Conservation (phyloP, 2,888 invertebrate species). For the Cartodere bifasciata region DNA sequence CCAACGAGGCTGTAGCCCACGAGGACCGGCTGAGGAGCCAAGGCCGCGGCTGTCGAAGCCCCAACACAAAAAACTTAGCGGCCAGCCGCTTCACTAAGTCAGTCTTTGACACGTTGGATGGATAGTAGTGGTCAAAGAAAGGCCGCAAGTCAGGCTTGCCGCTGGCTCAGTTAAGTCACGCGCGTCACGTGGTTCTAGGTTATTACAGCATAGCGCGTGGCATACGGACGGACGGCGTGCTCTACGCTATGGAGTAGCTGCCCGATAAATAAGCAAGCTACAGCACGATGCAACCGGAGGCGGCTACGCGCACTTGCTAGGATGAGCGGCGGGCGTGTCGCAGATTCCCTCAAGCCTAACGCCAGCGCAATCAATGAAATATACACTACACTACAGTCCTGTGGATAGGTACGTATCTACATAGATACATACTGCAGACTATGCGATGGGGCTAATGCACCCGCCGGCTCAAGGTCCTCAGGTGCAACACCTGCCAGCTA, state of each 20-base stretch:
- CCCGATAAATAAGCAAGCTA: conserved; percentile 37
- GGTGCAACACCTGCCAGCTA: too few relatives aligned
- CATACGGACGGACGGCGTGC: conserved; percentile 13
- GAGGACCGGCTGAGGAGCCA: conserved; percentile 35
- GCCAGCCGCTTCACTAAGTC: conserved; percentile 8
- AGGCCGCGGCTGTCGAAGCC: conserved; percentile 29
- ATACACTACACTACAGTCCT: conserved; percentile 30
- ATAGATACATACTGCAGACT: neutral
- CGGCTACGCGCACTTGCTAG: conserved; percentile 35
- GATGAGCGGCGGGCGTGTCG: conserved; percentile 36
- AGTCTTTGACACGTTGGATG: too few relatives aligned
- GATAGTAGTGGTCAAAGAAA: too few relatives aligned
- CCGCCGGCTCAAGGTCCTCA: too few relatives aligned
- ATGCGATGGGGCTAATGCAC: too few relatives aligned
- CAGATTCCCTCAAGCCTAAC: conserved; percentile 31
- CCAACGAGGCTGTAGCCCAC: conserved; percentile 43
- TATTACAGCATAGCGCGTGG: conserved; percentile 20
- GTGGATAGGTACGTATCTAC: too few relatives aligned
- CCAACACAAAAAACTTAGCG: conserved; percentile 20
- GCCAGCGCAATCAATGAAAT: conserved; percentile 36
- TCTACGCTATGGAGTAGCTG: conserved; percentile 28
- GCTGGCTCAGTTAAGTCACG: conserved; percentile 21
- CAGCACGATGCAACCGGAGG: conserved; percentile 34
- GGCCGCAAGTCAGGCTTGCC: conserved; percentile 7
- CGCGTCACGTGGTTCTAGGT: conserved; percentile 33